A percentile compares a stretch with the other conserved stretches of the same genome.
Evolutionary conservation across 2,888 invertebrate genomes (phyloP).

Genomic region (Plebejus melissa): DNA sequence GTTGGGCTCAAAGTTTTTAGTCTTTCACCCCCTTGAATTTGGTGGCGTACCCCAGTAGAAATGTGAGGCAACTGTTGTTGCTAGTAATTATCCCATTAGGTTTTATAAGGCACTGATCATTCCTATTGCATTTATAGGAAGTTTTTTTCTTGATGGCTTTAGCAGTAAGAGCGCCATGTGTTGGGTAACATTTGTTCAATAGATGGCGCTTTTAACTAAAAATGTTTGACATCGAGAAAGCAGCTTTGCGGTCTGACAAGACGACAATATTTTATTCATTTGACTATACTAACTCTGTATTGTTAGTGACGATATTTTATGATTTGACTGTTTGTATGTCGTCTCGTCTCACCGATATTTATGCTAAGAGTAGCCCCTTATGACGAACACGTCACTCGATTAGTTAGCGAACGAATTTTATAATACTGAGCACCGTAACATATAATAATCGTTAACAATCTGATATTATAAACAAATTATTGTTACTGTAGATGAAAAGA

Average conservation of each 20-base stretch:
- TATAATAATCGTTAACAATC: slow-evolving; percentile 63
- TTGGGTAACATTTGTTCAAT: not conserved
- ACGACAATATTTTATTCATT: not conserved
- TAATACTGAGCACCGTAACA: slow-evolving; percentile 74
- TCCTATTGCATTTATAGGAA: slow-evolving; percentile 1
- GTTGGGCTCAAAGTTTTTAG: not conserved
- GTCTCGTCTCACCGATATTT: slow-evolving; percentile 40
- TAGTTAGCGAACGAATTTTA: slow-evolving; percentile 78
- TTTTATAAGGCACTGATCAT: slow-evolving; percentile 25
- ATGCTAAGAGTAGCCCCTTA: slow-evolving; percentile 62
- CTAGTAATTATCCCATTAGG: slow-evolving; percentile 13
- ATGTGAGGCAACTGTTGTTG: slow-evolving; percentile 10
- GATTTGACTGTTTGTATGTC: not conserved
- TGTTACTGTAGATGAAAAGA: slow-evolving; percentile 74
- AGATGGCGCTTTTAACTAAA: not conserved
- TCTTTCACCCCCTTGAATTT: not conserved
- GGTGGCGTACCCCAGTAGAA: slow-evolving; percentile 14
- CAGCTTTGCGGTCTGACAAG: not conserved
- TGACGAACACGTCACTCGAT: slow-evolving; percentile 55
- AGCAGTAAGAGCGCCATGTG: slow-evolving; percentile 26
- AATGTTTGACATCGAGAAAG: not conserved
- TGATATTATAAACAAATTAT: slow-evolving; percentile 60
- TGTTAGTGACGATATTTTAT: not conserved
- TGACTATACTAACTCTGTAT: not conserved
- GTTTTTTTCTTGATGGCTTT: not conserved